A percentile compares a stretch with the other conserved stretches of the same genome.
These are phyloP conservation scores for Napeogenes sylphis DNA, from an alignment of 2,888 invertebrate species.

Conservation along the genomic window DNA sequence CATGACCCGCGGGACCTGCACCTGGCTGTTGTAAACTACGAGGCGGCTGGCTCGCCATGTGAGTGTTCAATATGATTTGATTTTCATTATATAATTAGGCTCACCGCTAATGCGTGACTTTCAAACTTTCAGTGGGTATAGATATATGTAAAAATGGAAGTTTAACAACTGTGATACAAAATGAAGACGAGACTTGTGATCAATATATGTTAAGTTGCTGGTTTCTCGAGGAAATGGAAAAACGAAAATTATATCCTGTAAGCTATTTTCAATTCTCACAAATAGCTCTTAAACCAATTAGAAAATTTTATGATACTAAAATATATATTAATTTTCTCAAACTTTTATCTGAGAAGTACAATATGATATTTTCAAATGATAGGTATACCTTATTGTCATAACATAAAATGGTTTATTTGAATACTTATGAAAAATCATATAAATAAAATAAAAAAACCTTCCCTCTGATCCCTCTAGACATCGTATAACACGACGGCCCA, in stretches of 20 bases:
- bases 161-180: constrained; percentile 40
- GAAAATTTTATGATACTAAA: neutral
- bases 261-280: constrained; percentile 8
- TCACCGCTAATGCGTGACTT: too few relatives aligned
- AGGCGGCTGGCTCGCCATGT: constrained; percentile 75
- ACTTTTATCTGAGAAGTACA: too few relatives aligned
- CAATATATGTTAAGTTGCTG: constrained; percentile 68
- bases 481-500: constrained; percentile 51
- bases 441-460: neutral
- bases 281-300: neutral
- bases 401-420: too few relatives aligned
- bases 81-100: too few relatives aligned
- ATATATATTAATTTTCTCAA: too few relatives aligned
- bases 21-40: constrained; percentile 88
- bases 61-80: constrained; percentile 30
- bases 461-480: constrained; percentile 38
- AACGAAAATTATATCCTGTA: constrained; percentile 52
- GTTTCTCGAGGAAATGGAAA: constrained; percentile 67
- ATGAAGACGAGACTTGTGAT: constrained; percentile 58
- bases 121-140: constrained; percentile 51
- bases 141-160: constrained; percentile 57
- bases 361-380: too few relatives aligned
- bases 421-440: neutral
- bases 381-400: too few relatives aligned
- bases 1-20: constrained; percentile 84